Percentiles rank a stretch among this genome's conserved stretches.
phyloP scores from a whole-genome alignment of 2,888 invertebrate species.

The Ectobius pallidus region DNA sequence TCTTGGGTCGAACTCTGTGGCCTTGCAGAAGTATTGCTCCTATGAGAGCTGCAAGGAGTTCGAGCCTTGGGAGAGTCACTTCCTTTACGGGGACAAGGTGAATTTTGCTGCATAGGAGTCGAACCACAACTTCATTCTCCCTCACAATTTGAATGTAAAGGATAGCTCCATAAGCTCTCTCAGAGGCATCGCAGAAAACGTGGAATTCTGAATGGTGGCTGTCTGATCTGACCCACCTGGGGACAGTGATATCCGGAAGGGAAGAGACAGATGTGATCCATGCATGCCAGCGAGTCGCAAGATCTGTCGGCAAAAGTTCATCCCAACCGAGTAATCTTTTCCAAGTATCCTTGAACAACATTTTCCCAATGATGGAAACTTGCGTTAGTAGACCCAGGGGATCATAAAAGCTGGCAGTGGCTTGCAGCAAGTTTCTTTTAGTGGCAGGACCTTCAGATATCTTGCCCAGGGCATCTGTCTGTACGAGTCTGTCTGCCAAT shows the following conservation, averaged over 20 bases:
- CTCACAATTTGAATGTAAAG: background rate
- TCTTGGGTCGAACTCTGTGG: no score
- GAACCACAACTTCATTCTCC: background rate
- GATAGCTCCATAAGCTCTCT: conserved; percentile 6
- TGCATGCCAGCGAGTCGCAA: conserved; percentile 1
- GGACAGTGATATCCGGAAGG: background rate
- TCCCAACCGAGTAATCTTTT: conserved; percentile 6
- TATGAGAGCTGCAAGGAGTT: background rate
- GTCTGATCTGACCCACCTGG: background rate
- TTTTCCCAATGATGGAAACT: background rate
- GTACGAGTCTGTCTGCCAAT: background rate
- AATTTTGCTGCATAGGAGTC: background rate
- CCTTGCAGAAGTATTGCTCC: background rate
- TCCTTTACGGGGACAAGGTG: conserved; percentile 1
- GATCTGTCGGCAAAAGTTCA: background rate
- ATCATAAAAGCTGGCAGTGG: background rate
- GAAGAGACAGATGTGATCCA: background rate
- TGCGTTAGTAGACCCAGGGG: conserved; percentile 1
- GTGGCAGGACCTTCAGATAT: background rate
- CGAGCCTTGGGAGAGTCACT: background rate
- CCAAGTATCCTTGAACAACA: conserved; percentile 8
- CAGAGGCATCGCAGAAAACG: conserved; percentile 14
- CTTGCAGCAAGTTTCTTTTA: background rate
- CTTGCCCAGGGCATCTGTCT: no score
- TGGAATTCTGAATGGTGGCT: background rate